Evolutionary conservation across 2,888 invertebrate genomes (phyloP).

Genomic region (Germaria angustata): DNA sequence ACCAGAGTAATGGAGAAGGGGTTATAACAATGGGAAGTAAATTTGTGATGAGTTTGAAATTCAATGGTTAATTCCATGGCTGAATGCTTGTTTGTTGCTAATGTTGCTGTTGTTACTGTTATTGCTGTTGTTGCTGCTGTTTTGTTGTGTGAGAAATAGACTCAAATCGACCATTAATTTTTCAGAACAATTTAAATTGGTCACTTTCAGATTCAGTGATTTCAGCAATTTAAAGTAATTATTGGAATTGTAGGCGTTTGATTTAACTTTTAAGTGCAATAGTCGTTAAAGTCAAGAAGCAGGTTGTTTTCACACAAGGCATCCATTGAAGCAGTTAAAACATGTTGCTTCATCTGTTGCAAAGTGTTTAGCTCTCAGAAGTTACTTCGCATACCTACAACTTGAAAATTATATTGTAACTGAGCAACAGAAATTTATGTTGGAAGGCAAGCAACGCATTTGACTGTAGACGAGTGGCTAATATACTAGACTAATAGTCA

Average conservation of each 20-base stretch:
- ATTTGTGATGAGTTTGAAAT: constrained; percentile 19
- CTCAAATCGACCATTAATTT: constrained; percentile 23
- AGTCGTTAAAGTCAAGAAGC: too few relatives aligned
- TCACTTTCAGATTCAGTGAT: not conserved
- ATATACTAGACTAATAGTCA: too few relatives aligned
- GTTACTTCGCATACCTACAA: too few relatives aligned
- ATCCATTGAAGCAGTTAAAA: too few relatives aligned
- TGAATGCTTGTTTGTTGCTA: not conserved
- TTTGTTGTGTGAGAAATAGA: not conserved
- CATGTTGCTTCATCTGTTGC: too few relatives aligned
- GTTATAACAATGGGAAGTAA: not conserved
- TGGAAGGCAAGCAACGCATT: too few relatives aligned
- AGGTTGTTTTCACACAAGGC: too few relatives aligned
- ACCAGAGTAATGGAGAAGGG: not conserved
- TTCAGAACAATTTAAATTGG: constrained; percentile 2
- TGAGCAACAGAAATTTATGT: too few relatives aligned
- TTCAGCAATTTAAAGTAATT: not conserved
- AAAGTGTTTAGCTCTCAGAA: too few relatives aligned
- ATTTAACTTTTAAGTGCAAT: not conserved
- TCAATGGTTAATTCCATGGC: constrained; percentile 13
- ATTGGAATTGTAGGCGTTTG: not conserved
- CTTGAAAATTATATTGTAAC: too few relatives aligned
- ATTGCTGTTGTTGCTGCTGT: not conserved
- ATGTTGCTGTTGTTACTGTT: not conserved
- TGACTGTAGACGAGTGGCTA: too few relatives aligned